Evolutionary conservation across 2,113 vertebrate genomes (phyloP), one percentile per base, ranked within the genome.

Genomic region (Elephantulus edwardii): DNA sequence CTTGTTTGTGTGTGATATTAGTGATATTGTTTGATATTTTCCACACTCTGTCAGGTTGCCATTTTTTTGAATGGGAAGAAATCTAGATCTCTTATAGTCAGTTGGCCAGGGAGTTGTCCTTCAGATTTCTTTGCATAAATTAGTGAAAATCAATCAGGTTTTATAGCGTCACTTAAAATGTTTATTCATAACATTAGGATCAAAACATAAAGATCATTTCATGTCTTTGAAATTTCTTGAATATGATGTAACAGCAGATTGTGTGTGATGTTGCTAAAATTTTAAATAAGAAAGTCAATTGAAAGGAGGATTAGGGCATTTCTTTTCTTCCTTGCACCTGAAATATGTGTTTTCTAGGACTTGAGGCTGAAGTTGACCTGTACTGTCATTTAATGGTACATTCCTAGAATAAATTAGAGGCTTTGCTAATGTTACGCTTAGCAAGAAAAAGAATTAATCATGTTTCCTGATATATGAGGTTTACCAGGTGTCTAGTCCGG

Each of bases 401-500:
- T 95, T 94, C 81, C 35, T 72, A 56, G 82, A 77, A 91, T 76
- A 93, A 94, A 89, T 87, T 71, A 93, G 75, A 54, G 6, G 4
- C 58, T 91, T 91, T 68, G 35, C 60, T 92, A 74, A 81, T 84
- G 92, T n/a, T 93, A 83, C 8, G 46, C 72, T 54, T 70, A 93
- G 78, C n/a, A 82, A 89, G 56, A 58, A 52, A 68, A 83, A 68
- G 78, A 92, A 82, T 24, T 60, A 86, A 83, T 92, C 89, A 94
- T 33, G 50, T 93, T 95, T 96, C 46, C 52, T 96, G 91, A 91
- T 50, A 91, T 85, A 92, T 83, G 68, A 74, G 13, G 86, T 93
- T 93, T 95, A 82, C 91, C 95, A 94, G 95, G 91, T 95, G 89
- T 92, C 91, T 88, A 80, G 76, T 46, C 89, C 58, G 56, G 76